phyloP scores from a whole-genome alignment of 2,888 invertebrate genomes.

The Sympetrum striolatum region DNA sequence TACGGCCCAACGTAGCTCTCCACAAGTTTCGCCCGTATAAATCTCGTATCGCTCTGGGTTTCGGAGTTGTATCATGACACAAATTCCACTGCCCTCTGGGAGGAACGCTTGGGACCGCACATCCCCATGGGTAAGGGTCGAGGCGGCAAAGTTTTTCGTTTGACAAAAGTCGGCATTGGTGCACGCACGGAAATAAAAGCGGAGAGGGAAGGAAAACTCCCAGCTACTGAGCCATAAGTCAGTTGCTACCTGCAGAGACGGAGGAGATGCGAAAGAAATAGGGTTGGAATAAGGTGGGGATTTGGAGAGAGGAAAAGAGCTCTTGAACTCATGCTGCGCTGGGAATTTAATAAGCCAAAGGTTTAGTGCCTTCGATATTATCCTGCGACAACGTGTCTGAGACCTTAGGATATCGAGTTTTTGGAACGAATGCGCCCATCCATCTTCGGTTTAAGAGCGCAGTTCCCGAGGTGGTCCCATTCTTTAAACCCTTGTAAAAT shows the following conservation, averaged over 20 bases:
- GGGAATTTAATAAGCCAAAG: constrained; percentile 19
- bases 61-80: neutral
- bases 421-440: neutral
- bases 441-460: neutral
- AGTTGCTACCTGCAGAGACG: neutral
- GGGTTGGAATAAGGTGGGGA: neutral
- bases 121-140: neutral
- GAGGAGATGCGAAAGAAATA: no score
- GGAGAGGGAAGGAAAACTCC: neutral
- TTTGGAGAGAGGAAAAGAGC: neutral
- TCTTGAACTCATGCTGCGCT: neutral
- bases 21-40: constrained; percentile 1
- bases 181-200: neutral
- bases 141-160: neutral
- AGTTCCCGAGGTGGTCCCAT: neutral
- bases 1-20: neutral
- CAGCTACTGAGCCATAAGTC: constrained; percentile 4
- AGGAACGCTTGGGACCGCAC: neutral
- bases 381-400: neutral
- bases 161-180: constrained; percentile 2
- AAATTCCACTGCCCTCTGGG: neutral
- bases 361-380: constrained; percentile 11
- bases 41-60: neutral
- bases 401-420: neutral
- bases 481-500: no score